These are phyloP conservation scores for Spodoptera littoralis DNA, from an alignment of 2,888 invertebrate species.

Conservation along the genomic window DNA sequence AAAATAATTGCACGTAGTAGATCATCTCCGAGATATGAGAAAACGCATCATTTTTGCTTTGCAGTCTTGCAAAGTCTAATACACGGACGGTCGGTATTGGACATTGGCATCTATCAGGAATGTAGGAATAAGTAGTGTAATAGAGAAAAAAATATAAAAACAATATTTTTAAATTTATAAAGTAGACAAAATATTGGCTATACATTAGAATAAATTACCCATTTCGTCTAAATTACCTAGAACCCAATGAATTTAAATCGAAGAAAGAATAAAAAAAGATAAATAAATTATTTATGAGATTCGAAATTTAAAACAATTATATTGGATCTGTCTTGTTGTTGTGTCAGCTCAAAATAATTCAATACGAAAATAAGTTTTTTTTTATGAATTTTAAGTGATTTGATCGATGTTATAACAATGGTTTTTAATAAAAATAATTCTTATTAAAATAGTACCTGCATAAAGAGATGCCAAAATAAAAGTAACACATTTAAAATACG, in stretches of 20 bases:
- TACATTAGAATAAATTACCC: conserved; percentile 33
- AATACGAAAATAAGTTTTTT: conserved; percentile 9
- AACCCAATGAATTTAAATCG: conserved; percentile 14
- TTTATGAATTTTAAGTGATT: background rate
- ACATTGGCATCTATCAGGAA: conserved; percentile 26
- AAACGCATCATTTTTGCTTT: background rate
- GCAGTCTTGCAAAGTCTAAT: conserved; percentile 18
- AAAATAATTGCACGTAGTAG: background rate
- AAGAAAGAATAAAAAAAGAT: background rate
- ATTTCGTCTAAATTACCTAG: conserved; percentile 20
- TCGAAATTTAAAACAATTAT: conserved; percentile 16
- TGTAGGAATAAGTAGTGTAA: conserved; percentile 49
- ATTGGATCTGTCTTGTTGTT: conserved; percentile 2
- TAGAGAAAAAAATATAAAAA: conserved; percentile 31
- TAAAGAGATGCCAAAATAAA: conserved; percentile 45
- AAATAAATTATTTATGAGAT: conserved; percentile 14
- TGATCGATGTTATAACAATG: conserved; percentile 14
- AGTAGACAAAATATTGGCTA: conserved; percentile 48
- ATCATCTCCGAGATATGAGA: too few relatives aligned
- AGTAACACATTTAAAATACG: conserved; percentile 19
- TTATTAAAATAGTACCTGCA: conserved; percentile 27
- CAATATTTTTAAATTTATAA: conserved; percentile 58
- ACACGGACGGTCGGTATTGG: background rate
- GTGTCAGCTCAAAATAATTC: conserved; percentile 8
- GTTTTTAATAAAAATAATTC: background rate